Base-by-base conservation (phyloP, 2,888 invertebrate species). In the Trachelus stipa region DNA sequence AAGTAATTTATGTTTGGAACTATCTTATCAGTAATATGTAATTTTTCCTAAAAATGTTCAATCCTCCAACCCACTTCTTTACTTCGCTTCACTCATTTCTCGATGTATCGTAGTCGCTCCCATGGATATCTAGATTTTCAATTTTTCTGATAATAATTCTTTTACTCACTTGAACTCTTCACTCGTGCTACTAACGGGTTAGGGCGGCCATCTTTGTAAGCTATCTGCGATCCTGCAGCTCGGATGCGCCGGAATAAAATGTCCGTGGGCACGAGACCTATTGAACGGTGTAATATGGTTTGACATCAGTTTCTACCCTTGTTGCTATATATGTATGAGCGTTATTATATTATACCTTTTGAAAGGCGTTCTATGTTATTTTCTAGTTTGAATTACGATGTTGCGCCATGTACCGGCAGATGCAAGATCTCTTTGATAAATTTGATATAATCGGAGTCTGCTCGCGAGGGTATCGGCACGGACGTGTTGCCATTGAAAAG, bases 341-440 rank as follows among this genome's bases (percentile, higher is more conserved):
- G 37, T 79, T 74, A 79, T 76, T 74, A 40, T 75, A 74, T 71
- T 69, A 37, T 56, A 56, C 23, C 56, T 56, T 56, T 56, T 56
- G 56, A 23, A 56, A 56, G 56, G 77, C 75, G 76, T 23, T 76
- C 77, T 78, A 81, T 81, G 76, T 86, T 82, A 83, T 80, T 83
- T 80, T 79, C 79, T 80, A 81, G 82, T 80, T 73, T 83, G 84
- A 81, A 85, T 81, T 84, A 75, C 79, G 74, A 73, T 77, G 82
- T 73, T 81, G 82, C 69, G 77, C 85, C 79, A 76, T 84, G 23
- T 56, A 56, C 81, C 71, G 83, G 80, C 88, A 88, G 88, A 88
- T 88, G 88, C 82, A 76, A 84, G 88, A 88, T 88, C 80, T 75
- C 37, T 9, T 68, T 77, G 88, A 88, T 88, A 88, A 87, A 56